Conservation (phyloP, 64 coral and sea anemone species). For the Pachyseris speciosa region DNA sequence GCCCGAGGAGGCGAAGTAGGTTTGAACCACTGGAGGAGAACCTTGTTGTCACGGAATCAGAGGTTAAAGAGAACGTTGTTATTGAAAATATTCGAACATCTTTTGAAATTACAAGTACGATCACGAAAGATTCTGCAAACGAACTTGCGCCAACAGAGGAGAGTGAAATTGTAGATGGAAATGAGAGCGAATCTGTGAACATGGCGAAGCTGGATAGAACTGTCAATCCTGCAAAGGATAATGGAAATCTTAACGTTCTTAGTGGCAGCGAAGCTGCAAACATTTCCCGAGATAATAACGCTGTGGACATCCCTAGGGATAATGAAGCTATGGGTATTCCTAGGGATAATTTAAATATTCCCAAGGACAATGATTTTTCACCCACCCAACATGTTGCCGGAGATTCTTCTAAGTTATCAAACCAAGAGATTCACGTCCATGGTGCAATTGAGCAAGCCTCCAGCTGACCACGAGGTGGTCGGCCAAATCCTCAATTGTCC, state of each 20-base stretch:
- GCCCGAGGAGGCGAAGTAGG: background rate
- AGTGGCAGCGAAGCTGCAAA: background rate
- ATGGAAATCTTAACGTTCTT: background rate
- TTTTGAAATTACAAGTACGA: background rate
- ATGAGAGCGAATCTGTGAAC: background rate
- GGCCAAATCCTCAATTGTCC: no score
- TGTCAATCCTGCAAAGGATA: background rate
- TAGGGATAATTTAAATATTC: background rate
- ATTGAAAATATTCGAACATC: background rate
- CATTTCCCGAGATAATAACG: background rate
- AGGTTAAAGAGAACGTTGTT: background rate
- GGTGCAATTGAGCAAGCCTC: no score
- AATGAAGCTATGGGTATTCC: background rate
- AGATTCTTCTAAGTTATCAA: background rate
- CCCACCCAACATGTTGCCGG: background rate
- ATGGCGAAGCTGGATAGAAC: background rate
- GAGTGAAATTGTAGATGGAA: slow-evolving; percentile 33
- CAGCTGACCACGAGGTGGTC: no score
- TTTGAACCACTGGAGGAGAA: slow-evolving; percentile 32
- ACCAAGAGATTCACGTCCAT: background rate
- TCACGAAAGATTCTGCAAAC: background rate
- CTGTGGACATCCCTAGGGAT: background rate
- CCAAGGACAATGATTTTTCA: background rate
- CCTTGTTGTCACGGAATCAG: background rate
- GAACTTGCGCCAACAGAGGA: background rate